Evolutionary conservation across 2,797 vertebrate genomes (phyloP).

Genomic region (Euthynnus affinis): DNA sequence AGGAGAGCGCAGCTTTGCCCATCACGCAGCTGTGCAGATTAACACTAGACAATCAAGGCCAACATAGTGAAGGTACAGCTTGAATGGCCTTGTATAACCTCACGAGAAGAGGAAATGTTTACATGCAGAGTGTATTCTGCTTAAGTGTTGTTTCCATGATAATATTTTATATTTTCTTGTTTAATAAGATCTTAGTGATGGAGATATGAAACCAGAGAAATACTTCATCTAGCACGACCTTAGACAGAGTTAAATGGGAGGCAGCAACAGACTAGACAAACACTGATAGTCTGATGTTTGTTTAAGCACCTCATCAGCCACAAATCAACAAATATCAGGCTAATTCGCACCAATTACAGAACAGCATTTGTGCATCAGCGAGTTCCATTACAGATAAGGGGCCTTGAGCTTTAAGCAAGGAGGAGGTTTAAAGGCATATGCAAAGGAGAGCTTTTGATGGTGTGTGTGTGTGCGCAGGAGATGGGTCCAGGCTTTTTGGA

Average conservation of each 20-base stretch:
- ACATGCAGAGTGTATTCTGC: conserved; percentile 1
- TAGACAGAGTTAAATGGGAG: conserved; percentile 13
- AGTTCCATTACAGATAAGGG: conserved; percentile 68
- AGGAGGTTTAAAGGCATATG: conserved; percentile 58
- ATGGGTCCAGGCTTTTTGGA: conserved; percentile 65
- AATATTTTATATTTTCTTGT: conserved; percentile 6
- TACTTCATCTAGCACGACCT: conserved; percentile 17
- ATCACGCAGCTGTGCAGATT: conserved; percentile 57
- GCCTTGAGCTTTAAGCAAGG: conserved; percentile 44
- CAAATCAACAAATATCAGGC: conserved; percentile 68
- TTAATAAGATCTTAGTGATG: background rate
- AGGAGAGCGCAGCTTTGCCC: conserved; percentile 48
- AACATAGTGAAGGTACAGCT: conserved; percentile 5
- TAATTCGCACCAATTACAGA: conserved; percentile 70
- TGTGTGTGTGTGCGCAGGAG: conserved; percentile 47
- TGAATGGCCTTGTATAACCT: conserved; percentile 29
- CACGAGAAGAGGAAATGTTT: conserved; percentile 25
- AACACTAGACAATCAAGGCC: conserved; percentile 44
- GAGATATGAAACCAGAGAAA: background rate
- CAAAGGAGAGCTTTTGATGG: conserved; percentile 63
- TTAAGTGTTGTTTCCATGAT: conserved; percentile 11
- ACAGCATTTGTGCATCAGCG: conserved; percentile 58
- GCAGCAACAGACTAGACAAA: conserved; percentile 31
- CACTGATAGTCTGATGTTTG: conserved; percentile 52
- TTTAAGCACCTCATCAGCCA: conserved; percentile 60